phyloP scores from a whole-genome alignment of 2,797 vertebrate genomes.

The Neoniphon sammara region DNA sequence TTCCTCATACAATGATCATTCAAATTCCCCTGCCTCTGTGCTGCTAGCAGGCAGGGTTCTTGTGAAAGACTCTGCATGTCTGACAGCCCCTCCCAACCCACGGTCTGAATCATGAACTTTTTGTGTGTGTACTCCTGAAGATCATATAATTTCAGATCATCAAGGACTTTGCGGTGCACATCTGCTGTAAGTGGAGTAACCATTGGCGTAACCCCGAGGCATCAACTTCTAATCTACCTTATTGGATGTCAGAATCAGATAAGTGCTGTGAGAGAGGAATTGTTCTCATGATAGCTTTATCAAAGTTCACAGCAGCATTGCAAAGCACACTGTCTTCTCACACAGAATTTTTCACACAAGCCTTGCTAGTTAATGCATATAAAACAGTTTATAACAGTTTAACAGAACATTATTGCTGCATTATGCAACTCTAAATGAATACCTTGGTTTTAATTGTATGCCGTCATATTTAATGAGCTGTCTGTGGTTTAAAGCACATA shows the following conservation, averaged over 20 bases:
- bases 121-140: too few relatives aligned
- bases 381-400: not conserved
- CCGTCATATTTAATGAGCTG: conserved; percentile 5
- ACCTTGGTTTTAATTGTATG: conserved; percentile 7
- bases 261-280: conserved; percentile 8
- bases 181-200: conserved; percentile 33
- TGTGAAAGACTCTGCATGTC: conserved; percentile 3
- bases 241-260: not conserved
- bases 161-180: conserved; percentile 12
- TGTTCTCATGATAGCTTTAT: conserved; percentile 5
- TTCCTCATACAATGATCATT: conserved; percentile 14
- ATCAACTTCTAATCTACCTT: conserved; percentile 2
- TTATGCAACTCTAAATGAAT: conserved; percentile 4
- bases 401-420: not conserved
- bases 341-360: not conserved
- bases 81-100: conserved; percentile 21
- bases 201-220: conserved; percentile 1
- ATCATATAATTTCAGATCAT: not conserved
- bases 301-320: not conserved
- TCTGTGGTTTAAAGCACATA: conserved; percentile 13
- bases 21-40: conserved; percentile 3
- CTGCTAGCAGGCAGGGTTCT: not conserved
- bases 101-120: conserved; percentile 3
- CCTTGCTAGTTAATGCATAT: not conserved
- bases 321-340: not conserved